Evolutionary conservation across 1,140 invertebrate genomes (phyloP).

Genomic region (Meloidogyne hapla): DNA sequence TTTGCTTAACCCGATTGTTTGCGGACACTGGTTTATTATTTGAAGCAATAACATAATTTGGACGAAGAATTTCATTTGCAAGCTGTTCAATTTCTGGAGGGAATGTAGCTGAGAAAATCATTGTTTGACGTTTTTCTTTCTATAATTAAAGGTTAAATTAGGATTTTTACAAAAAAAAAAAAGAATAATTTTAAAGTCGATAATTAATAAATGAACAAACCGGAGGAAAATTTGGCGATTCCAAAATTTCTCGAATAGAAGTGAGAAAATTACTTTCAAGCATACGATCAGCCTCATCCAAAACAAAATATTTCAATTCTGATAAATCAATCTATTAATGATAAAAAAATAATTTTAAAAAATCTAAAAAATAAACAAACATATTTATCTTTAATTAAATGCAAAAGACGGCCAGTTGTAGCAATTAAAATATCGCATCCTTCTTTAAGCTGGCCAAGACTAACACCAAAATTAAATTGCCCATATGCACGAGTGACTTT

Average conservation of each 20-base stretch:
- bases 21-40: constrained; percentile 39
- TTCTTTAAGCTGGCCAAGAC: constrained; percentile 15
- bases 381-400: constrained; percentile 4
- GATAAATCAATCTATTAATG: constrained; percentile 68
- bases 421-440: constrained; percentile 6
- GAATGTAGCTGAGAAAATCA: constrained; percentile 70
- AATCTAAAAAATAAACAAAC: not conserved
- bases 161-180: not conserved
- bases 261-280: constrained; percentile 71
- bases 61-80: constrained; percentile 55
- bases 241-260: constrained; percentile 41
- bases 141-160: constrained; percentile 28
- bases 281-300: constrained; percentile 95
- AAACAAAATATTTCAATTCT: constrained; percentile 76
- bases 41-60: constrained; percentile 46
- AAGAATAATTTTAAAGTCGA: not conserved
- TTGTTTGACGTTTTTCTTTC: constrained; percentile 66
- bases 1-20: constrained; percentile 80
- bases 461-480: not conserved
- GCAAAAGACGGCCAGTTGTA: not conserved
- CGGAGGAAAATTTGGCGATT: constrained; percentile 33
- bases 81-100: constrained; percentile 65
- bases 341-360: not conserved
- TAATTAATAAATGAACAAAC: constrained; percentile 35
- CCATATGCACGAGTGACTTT: constrained; percentile 7